Evolutionary conservation across 2,113 vertebrate genomes (phyloP), one percentile per base, ranked within the genome.

Genomic region (Pseudorasbora parva): DNA sequence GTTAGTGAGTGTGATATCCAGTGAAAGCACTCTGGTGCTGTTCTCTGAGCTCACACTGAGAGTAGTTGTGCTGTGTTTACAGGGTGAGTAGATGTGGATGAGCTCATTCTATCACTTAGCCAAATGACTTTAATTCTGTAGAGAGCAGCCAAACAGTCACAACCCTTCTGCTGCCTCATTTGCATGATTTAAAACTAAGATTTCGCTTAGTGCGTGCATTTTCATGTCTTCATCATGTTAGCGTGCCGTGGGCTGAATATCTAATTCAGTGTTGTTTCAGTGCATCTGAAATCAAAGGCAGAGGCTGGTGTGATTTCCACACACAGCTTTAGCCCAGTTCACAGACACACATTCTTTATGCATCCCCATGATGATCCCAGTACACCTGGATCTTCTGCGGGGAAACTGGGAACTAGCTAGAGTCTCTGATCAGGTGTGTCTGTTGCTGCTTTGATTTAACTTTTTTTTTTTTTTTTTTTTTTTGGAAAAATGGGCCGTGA

Each of bases 101-200:
- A 87, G 59, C 43, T 82, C 43, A 64, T 54, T 72, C 56, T 11
- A 21, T 11, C 27, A 84, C 82, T 87, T 73, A 84, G 77, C 54
- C 27, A 66, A 71, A 86, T 83, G n/a, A 77, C 60, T 81, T 60
- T 84, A 78, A 87, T 87, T 78, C 54, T 66, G 25, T 73, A 57
- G 30, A 23, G 60, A 45, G 45, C 64, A 56, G 66, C 23, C 17
- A 47, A 72, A 41, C 37, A 54, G 21, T 81, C 21, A 19, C 47
- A 64, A 37, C 56, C 21, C 51, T 80, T 69, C 69, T 80, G 33
- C 45, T 59, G 49, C n/a, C 54, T 78, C 33, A 15, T 74, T 82
- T 45, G 27, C 66, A 19, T 68, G 43, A 33, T 74, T 64, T 56
- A 74, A 37, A 14, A 15, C 27, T n/a, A 81, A 54, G 27, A 60